These are phyloP conservation scores for Falco columbarius DNA, from an alignment of 2,797 vertebrate species.

Conservation along the genomic window DNA sequence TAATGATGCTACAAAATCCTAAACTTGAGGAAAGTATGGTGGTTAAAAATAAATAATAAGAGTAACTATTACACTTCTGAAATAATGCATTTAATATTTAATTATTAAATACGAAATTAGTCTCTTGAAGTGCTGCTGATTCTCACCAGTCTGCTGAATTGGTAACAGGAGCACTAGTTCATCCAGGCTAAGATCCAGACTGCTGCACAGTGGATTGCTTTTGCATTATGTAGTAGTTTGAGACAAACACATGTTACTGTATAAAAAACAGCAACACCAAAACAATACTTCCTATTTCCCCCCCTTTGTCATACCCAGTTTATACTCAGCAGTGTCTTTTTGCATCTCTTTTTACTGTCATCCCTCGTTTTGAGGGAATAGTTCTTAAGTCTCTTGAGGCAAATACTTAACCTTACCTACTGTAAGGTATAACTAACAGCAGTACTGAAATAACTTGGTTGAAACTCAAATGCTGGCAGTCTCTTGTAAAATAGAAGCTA, in stretches of 20 bases:
- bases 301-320: not conserved
- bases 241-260: not conserved
- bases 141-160: not conserved
- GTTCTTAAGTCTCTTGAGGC: not conserved
- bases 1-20: fast-evolving
- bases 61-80: not conserved
- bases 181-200: not conserved
- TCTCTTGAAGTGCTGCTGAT: not conserved
- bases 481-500: not conserved
- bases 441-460: not conserved
- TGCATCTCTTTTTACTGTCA: not conserved
- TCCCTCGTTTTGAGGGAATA: not conserved
- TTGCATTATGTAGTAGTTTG: not conserved
- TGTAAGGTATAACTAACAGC: not conserved
- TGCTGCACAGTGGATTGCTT: not conserved
- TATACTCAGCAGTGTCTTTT: not conserved
- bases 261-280: not conserved
- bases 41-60: not conserved
- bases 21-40: fast-evolving
- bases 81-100: not conserved
- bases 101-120: fast-evolving
- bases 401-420: too few relatives aligned
- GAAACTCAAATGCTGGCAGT: not conserved
- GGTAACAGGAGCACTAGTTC: not conserved
- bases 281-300: not conserved